A percentile compares a stretch with the other conserved stretches of the same genome.
phyloP scores from a whole-genome alignment of 2,113 vertebrate species.

The Cheilinus undulatus region DNA sequence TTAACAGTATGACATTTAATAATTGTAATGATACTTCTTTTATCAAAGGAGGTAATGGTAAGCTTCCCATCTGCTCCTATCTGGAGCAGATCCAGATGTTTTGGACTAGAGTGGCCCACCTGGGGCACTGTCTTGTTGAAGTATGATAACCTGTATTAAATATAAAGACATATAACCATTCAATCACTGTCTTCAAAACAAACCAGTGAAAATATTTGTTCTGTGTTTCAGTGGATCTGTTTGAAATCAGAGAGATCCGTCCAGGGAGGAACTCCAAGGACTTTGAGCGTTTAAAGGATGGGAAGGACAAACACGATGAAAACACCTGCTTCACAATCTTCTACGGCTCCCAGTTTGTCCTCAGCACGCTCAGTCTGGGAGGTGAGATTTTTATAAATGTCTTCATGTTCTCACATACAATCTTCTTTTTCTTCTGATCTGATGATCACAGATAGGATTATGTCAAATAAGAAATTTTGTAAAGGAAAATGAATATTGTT shows the following conservation, averaged over 20 bases:
- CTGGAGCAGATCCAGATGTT: no score
- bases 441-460: no score
- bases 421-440: neutral
- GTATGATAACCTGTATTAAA: no score
- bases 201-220: rapidly evolving
- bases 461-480: no score
- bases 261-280: slow-evolving; percentile 94
- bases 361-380: slow-evolving; percentile 94
- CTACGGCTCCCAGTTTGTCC: slow-evolving; percentile 94
- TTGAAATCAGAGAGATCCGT: slow-evolving; percentile 94
- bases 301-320: slow-evolving; percentile 85
- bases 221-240: slow-evolving; percentile 92
- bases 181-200: neutral
- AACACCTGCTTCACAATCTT: slow-evolving; percentile 92
- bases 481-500: no score
- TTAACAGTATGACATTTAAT: no score
- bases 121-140: no score
- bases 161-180: neutral
- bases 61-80: no score
- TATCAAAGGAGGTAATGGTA: no score
- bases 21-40: no score
- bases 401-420: neutral
- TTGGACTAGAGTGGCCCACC: no score
- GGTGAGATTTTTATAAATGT: slow-evolving; percentile 77
- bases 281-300: slow-evolving; percentile 92